phyloP scores from a whole-genome alignment of 2,888 invertebrate genomes.

The Deladenus siricidicola region DNA sequence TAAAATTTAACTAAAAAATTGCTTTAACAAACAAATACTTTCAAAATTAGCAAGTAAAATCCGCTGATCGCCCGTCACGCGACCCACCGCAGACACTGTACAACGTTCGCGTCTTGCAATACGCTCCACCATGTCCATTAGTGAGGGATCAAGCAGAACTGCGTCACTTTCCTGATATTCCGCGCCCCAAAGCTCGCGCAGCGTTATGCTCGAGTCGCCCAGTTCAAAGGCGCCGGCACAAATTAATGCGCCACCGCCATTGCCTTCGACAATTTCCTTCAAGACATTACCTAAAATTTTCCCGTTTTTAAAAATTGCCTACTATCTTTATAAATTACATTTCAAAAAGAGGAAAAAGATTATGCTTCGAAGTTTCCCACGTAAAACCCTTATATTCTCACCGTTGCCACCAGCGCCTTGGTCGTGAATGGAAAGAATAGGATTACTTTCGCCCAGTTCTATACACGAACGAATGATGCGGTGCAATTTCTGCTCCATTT shows the following conservation, averaged over 20 bases:
- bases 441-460: constrained; percentile 73
- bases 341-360: too few relatives aligned
- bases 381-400: too few relatives aligned
- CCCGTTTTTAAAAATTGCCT: background rate
- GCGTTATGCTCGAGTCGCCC: constrained; percentile 86
- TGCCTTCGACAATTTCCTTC: constrained; percentile 87
- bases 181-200: constrained; percentile 91
- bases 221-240: constrained; percentile 76
- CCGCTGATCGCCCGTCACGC: constrained; percentile 66
- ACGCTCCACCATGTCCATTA: constrained; percentile 62
- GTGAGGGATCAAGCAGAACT: constrained; percentile 64
- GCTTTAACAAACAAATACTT: too few relatives aligned
- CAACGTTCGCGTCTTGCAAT: constrained; percentile 82
- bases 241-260: constrained; percentile 73
- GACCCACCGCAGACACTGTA: constrained; percentile 82
- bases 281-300: constrained; percentile 73
- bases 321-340: background rate
- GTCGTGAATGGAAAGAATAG: constrained; percentile 89
- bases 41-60: constrained; percentile 67
- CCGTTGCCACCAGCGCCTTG: constrained; percentile 91
- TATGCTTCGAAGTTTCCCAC: background rate
- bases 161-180: constrained; percentile 71
- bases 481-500: constrained; percentile 97
- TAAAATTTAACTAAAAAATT: too few relatives aligned
- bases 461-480: constrained; percentile 82